Evolutionary conservation across 2,797 vertebrate genomes (phyloP).

Genomic region (Nyctalus aviator): DNA sequence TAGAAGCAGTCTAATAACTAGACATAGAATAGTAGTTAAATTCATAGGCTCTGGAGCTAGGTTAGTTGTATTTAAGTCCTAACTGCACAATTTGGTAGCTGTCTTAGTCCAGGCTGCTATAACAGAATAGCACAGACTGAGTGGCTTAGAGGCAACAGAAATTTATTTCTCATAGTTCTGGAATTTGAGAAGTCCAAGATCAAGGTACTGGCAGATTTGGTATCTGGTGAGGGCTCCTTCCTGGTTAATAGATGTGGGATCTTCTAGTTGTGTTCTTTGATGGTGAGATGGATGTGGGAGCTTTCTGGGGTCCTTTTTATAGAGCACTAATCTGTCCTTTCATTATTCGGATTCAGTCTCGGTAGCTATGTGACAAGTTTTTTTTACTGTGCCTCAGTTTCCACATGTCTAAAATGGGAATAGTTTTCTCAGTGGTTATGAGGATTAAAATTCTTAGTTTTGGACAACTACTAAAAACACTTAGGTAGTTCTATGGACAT

Average conservation of each 20-base stretch:
- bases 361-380: background rate
- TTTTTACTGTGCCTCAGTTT: background rate
- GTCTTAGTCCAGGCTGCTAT: background rate
- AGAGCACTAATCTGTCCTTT: background rate
- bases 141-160: background rate
- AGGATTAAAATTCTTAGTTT: background rate
- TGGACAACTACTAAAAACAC: background rate
- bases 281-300: background rate
- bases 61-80: background rate
- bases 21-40: background rate
- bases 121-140: background rate
- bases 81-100: background rate
- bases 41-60: background rate
- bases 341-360: background rate
- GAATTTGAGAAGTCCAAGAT: background rate
- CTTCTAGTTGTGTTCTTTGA: background rate
- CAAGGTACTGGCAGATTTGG: background rate
- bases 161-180: background rate
- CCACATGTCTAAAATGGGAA: background rate
- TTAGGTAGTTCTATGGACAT: background rate
- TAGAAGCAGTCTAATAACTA: background rate
- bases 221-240: background rate
- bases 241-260: background rate
- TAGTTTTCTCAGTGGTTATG: background rate
- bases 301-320: background rate